Evolutionary conservation across 2,888 invertebrate genomes (phyloP).

Genomic region (Lissonota sp.): DNA sequence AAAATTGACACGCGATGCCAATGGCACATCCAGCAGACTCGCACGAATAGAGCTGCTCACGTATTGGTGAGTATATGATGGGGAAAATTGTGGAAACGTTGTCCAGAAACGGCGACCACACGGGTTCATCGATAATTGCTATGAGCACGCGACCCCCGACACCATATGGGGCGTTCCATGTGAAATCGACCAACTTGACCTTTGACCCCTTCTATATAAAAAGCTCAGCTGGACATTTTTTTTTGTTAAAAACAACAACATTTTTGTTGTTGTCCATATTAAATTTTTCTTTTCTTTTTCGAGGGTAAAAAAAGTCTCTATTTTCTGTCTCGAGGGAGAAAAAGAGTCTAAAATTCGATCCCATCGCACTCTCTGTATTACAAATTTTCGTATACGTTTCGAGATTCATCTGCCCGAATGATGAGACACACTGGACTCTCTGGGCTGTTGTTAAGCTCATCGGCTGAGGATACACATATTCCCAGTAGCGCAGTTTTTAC

Average conservation of each 20-base stretch:
- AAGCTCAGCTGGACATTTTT: too few relatives aligned
- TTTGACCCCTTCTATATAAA: too few relatives aligned
- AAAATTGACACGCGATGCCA: conserved; percentile 53
- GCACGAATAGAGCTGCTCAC: conserved; percentile 29
- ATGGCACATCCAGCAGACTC: conserved; percentile 41
- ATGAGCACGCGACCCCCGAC: conserved; percentile 62
- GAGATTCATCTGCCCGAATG: conserved; percentile 36
- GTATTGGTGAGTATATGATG: conserved; percentile 5
- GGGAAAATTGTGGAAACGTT: conserved; percentile 54
- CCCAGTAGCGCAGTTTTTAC: conserved; percentile 66
- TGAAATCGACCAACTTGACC: not conserved
- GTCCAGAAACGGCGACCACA: conserved; percentile 51
- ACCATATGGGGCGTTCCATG: too few relatives aligned
- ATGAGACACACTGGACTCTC: conserved; percentile 49
- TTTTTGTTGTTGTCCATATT: conserved; percentile 34
- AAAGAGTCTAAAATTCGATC: conserved; percentile 60
- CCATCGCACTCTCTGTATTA: conserved; percentile 32
- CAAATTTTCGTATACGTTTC: conserved; percentile 25
- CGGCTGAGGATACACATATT: conserved; percentile 18
- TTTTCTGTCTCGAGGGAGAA: conserved; percentile 27
- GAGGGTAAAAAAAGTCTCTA: too few relatives aligned
- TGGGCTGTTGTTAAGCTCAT: conserved; percentile 43
- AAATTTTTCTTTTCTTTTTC: conserved; percentile 42
- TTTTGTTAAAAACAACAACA: too few relatives aligned
- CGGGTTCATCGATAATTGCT: conserved; percentile 68